A percentile compares a stretch with the other conserved stretches of the same genome.
These are phyloP conservation scores for Lytechinus variegatus DNA, from an alignment of 35 echinoderm and acorn worm genomes.

Conservation along the genomic window DNA sequence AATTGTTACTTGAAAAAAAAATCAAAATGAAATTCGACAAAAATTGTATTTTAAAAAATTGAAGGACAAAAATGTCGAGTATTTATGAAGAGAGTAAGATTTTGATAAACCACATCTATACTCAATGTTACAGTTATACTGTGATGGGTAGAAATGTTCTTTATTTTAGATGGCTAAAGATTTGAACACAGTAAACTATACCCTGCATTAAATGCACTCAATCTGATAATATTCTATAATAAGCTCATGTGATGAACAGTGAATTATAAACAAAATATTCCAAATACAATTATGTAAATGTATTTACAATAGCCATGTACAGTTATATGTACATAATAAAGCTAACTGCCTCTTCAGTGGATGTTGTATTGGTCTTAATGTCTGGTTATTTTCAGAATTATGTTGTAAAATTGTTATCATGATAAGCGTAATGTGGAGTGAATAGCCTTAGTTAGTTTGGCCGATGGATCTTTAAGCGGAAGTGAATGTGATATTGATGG, in stretches of 20 bases:
- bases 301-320: slow-evolving; percentile 11
- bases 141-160: too few relatives aligned
- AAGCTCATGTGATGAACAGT: not conserved
- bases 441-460: too few relatives aligned
- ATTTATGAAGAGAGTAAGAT: not conserved
- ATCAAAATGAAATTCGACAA: not conserved
- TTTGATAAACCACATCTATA: not conserved
- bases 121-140: not conserved
- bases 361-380: not conserved
- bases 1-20: not conserved
- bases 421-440: not conserved
- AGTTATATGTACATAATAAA: not conserved
- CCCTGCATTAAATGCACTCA: too few relatives aligned
- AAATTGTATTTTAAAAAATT: not conserved
- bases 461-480: too few relatives aligned
- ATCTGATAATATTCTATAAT: not conserved
- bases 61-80: not conserved
- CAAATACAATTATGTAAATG: not conserved
- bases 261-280: not conserved
- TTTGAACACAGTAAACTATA: not conserved
- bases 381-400: not conserved
- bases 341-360: not conserved
- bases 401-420: not conserved
- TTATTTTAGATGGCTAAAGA: not conserved
- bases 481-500: not conserved